These are phyloP conservation scores for Acleris sparsana DNA, from an alignment of 2,888 invertebrate genomes.

Conservation along the genomic window DNA sequence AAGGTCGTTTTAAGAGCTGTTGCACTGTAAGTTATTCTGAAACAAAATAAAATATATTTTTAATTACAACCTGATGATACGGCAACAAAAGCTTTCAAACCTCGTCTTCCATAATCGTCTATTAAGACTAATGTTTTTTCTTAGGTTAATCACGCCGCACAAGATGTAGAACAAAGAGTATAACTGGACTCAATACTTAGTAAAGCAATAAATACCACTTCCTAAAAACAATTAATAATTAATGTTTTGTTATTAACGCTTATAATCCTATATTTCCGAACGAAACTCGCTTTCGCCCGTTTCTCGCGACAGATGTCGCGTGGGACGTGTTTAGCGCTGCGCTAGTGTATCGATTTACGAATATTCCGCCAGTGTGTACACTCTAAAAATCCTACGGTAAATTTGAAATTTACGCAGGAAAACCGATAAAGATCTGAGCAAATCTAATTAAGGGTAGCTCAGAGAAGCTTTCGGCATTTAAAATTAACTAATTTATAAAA, in stretches of 20 bases:
- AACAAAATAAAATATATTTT: too few relatives aligned
- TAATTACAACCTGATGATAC: too few relatives aligned
- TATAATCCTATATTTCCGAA: slow-evolving; percentile 32
- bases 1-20: too few relatives aligned
- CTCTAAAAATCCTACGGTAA: slow-evolving; percentile 54
- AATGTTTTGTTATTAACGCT: background rate
- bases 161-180: background rate
- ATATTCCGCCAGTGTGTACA: slow-evolving; percentile 62
- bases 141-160: too few relatives aligned
- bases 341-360: slow-evolving; percentile 77
- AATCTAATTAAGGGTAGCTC: background rate
- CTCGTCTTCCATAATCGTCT: too few relatives aligned
- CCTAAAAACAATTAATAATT: background rate
- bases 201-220: background rate
- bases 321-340: slow-evolving; percentile 65
- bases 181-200: background rate
- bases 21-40: too few relatives aligned
- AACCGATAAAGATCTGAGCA: background rate
- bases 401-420: slow-evolving; percentile 35
- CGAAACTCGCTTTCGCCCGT: slow-evolving; percentile 16
- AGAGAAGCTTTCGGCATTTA: background rate
- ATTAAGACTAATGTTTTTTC: too few relatives aligned
- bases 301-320: slow-evolving; percentile 65
- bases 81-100: too few relatives aligned
- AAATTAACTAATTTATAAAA: slow-evolving; percentile 7